Conservation (phyloP, 2,113 vertebrate genomes). For the Vidua macroura region DNA sequence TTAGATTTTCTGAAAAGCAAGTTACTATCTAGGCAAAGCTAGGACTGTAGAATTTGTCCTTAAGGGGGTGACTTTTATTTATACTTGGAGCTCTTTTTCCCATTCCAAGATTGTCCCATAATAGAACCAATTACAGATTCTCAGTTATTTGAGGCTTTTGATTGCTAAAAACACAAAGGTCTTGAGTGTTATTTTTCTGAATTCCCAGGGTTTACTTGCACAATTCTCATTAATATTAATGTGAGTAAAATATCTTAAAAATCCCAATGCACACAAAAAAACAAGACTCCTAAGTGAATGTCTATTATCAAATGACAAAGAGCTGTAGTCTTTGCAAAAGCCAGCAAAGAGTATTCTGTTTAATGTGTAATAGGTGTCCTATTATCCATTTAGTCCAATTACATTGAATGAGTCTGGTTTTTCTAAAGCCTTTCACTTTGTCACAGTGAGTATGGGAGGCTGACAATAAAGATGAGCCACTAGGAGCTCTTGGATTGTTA, state of each 20-base stretch:
- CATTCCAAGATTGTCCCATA: not conserved
- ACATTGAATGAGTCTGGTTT: constrained; percentile 46
- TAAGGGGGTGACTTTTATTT: not conserved
- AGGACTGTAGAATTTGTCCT: not conserved
- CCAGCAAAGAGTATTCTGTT: constrained; percentile 23
- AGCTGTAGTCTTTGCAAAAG: constrained; percentile 52
- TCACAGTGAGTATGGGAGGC: not conserved
- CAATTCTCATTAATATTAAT: constrained; percentile 39
- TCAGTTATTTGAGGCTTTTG: not conserved
- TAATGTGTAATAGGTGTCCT: constrained; percentile 58
- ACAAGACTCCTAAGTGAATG: constrained; percentile 47
- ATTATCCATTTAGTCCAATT: constrained; percentile 68
- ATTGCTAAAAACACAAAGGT: not conserved
- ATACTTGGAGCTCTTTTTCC: not conserved
- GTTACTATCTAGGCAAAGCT: not conserved
- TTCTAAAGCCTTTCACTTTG: constrained; percentile 58
- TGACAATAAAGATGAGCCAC: constrained; percentile 47
- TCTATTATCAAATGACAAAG: constrained; percentile 58
- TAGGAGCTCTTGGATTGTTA: constrained; percentile 16
- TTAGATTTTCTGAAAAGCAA: not conserved
- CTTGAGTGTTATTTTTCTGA: not conserved
- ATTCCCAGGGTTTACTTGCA: constrained; percentile 32
- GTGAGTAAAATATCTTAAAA: constrained; percentile 12
- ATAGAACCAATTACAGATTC: not conserved
- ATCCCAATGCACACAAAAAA: constrained; percentile 4